phyloP scores from a whole-genome alignment of 2,797 vertebrate species.

The Poeciliopsis paucimaculata region DNA sequence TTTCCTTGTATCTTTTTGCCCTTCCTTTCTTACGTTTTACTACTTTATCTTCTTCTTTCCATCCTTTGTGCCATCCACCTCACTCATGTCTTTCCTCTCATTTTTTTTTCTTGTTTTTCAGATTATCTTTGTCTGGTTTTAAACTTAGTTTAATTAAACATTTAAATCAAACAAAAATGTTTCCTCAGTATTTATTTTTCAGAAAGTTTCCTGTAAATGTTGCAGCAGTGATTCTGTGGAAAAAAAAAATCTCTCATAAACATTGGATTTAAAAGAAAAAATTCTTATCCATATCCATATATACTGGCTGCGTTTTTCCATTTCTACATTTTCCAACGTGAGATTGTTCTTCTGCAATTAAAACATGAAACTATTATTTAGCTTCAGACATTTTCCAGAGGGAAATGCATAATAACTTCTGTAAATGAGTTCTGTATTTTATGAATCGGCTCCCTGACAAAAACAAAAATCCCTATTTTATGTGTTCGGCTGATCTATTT shows the following conservation, averaged over 20 bases:
- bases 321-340: not conserved
- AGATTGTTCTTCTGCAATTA: not conserved
- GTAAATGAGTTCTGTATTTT: not conserved
- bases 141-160: not conserved
- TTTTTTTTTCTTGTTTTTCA: too few relatives aligned
- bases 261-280: not conserved
- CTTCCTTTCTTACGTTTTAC: not conserved
- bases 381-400: not conserved
- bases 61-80: not conserved
- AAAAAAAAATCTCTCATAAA: not conserved
- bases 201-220: not conserved
- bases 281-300: too few relatives aligned
- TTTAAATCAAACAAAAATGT: not conserved
- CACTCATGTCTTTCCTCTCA: too few relatives aligned
- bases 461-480: not conserved
- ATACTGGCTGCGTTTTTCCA: not conserved
- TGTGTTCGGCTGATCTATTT: conserved; percentile 14
- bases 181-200: not conserved
- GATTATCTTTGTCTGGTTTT: not conserved
- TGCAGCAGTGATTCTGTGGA: not conserved
- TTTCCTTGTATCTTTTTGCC: too few relatives aligned
- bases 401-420: too few relatives aligned
- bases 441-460: not conserved
- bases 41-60: not conserved
- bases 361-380: not conserved